Conservation (phyloP, 64 coral and sea anemone species). For the Catalaphyllia jardinei region DNA sequence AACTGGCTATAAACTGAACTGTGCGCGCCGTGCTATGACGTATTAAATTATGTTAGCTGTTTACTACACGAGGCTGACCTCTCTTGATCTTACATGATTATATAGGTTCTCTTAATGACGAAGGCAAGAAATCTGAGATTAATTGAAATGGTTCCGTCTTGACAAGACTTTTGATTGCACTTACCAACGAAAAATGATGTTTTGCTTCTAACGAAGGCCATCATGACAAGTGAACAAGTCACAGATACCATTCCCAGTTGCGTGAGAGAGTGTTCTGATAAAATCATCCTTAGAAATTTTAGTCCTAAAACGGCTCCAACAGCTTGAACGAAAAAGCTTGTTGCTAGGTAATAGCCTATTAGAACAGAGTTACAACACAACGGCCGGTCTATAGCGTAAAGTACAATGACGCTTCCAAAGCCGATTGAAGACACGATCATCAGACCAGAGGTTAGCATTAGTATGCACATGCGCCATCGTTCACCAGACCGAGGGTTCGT, state of each 20-base stretch:
- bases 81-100: too few species aligned
- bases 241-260: constrained; percentile 81
- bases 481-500: constrained; percentile 68
- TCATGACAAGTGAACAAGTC: constrained; percentile 71
- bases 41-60: too few species aligned
- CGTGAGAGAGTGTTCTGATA: constrained; percentile 67
- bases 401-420: constrained; percentile 89
- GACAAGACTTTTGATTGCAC: neutral
- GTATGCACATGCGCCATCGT: constrained; percentile 61
- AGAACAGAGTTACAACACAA: constrained; percentile 91
- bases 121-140: too few species aligned
- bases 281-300: constrained; percentile 70
- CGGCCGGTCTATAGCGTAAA: constrained; percentile 89
- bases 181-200: constrained; percentile 71
- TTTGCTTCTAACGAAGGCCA: constrained; percentile 91
- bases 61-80: too few species aligned
- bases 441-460: constrained; percentile 83
- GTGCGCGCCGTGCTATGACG: too few species aligned
- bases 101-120: too few species aligned
- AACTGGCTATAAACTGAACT: too few species aligned
- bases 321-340: constrained; percentile 92
- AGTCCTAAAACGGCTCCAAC: constrained; percentile 83
- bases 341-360: constrained; percentile 91
- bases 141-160: too few species aligned
- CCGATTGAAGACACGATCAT: constrained; percentile 96